Conservation (phyloP, 2,113 vertebrate species). For the Hippocampus guttulatus region DNA sequence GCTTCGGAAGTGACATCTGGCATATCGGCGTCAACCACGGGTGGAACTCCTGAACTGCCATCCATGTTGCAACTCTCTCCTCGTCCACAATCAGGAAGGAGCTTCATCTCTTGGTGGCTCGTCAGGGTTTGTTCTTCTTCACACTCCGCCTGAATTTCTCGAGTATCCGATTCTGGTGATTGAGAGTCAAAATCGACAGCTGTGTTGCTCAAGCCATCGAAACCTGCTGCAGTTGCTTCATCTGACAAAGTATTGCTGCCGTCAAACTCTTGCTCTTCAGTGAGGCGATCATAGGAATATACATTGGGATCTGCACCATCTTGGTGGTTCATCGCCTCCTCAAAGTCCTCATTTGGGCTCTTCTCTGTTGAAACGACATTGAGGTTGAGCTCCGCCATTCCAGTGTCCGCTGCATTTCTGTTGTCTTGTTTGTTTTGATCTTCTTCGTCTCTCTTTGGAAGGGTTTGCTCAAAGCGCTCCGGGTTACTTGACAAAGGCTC, state of each 20-base stretch:
- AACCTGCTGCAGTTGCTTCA: neutral
- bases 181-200: neutral
- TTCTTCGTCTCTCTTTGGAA: neutral
- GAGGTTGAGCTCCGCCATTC: neutral
- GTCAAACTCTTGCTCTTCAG: neutral
- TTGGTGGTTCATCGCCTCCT: slow-evolving; percentile 1
- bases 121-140: neutral
- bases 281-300: neutral
- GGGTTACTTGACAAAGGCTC: too few relatives aligned
- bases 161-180: neutral
- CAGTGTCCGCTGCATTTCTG: neutral
- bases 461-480: neutral
- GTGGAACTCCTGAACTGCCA: neutral
- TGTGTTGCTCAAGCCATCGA: neutral
- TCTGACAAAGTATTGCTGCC: neutral
- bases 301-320: neutral
- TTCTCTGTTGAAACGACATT: neutral
- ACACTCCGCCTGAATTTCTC: slow-evolving; percentile 1
- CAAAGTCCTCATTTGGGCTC: slow-evolving; percentile 4
- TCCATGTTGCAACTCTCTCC: neutral
- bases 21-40: neutral
- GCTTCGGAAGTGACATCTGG: neutral
- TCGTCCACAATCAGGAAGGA: neutral
- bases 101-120: neutral
- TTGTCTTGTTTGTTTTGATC: neutral